These are phyloP conservation scores for Trichechus manatus DNA, from an alignment of 2,113 vertebrate genomes.

Conservation along the genomic window DNA sequence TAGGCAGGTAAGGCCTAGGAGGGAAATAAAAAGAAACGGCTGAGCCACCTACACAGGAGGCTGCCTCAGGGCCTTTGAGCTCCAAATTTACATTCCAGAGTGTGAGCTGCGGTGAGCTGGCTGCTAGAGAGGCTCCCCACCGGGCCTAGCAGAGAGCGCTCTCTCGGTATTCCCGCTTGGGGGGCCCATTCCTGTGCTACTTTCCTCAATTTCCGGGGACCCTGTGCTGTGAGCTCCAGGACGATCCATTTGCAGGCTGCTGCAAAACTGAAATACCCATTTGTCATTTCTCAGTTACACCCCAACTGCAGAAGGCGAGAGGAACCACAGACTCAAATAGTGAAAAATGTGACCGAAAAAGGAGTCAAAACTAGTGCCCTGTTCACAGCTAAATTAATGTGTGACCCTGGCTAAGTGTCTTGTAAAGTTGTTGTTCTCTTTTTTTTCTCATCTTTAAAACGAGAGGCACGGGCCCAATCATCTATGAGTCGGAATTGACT, in stretches of 20 bases:
- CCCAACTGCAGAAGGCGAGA: neutral
- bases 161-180: neutral
- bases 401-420: neutral
- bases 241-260: neutral
- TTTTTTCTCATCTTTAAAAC: neutral
- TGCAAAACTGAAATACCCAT: neutral
- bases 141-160: neutral
- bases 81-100: conserved; percentile 56
- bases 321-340: neutral
- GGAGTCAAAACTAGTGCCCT: neutral
- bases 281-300: neutral
- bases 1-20: conserved; percentile 83
- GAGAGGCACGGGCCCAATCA: neutral
- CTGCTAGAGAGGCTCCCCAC: neutral
- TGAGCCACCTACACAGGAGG: conserved; percentile 52
- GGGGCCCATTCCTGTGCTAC: neutral
- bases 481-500: neutral
- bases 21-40: conserved; percentile 63
- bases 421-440: neutral
- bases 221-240: neutral
- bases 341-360: neutral
- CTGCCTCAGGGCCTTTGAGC: conserved; percentile 67
- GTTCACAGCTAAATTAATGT: neutral
- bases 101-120: neutral
- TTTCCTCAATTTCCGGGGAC: neutral